Evolutionary conservation across 1,140 invertebrate genomes (phyloP), one percentile per base, ranked within the genome.

Genomic region (Trichonephila clavipes): DNA sequence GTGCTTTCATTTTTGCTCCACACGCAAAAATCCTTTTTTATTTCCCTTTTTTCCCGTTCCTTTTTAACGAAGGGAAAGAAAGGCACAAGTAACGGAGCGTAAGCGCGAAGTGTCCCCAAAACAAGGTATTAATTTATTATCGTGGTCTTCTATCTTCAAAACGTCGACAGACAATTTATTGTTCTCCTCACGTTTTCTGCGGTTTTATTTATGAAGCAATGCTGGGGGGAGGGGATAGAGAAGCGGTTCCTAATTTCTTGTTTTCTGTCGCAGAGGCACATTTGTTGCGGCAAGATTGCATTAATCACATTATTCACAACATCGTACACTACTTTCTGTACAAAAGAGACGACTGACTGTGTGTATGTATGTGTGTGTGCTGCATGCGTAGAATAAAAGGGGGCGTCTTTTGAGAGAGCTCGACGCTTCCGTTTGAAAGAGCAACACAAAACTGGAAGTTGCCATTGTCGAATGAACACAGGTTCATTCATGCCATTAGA

Each of bases 51-150:
- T 59, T 21, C 40, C 62, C 62, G 8, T 90, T 88, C 34, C 59
- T 72, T 85, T 58, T 61, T 59, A 59, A 59, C 58, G 44, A 58
- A 59, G 66, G 72, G 24, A 85, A 93, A 93, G 92, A 93, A 93
- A 93, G 69, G 69, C 77, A 24, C 34, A 88, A 88, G 92, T 93
- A 93, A 93, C 92, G 92, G 85, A 88, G 92, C 86, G 72, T 86
- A 87, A 92, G 91, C 91, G 91, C 83, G 92, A 93, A 93, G 69
- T 92, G 92, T 93, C 92, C 92, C 92, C 69, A 93, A 88, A 93
- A 93, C 92, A 93, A 93, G 92, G 92, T 93, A 93, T 93, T 93
- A 93, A 93, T 93, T 93, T 93, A 93, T 93, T 93, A 93, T 93
- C 92, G 83, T 66, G 69, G 92, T 93, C 92, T 93, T 93, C 92